Percentiles rank a stretch among this genome's conserved stretches.
phyloP scores from a whole-genome alignment of 1,140 invertebrate genomes.

The Hyles euphorbiae region DNA sequence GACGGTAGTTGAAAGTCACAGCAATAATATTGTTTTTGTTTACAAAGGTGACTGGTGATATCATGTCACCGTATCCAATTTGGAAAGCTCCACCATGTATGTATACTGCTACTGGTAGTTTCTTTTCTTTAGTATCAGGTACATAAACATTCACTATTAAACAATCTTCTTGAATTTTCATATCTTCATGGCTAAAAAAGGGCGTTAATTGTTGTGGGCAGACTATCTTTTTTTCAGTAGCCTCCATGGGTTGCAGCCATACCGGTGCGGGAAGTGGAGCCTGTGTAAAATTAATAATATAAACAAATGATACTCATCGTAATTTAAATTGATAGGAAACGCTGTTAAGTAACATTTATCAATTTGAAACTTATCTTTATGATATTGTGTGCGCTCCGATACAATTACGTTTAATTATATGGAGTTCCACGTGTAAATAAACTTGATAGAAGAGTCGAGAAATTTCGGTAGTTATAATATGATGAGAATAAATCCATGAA shows the following conservation, averaged over 20 bases:
- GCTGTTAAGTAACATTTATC: too few species aligned
- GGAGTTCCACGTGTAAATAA: too few species aligned
- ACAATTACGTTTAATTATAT: too few species aligned
- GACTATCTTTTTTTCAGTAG: constrained; percentile 28
- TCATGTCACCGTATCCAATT: constrained; percentile 23
- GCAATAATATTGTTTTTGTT: constrained; percentile 17
- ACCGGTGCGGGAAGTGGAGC: constrained; percentile 35
- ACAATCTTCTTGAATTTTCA: constrained; percentile 33
- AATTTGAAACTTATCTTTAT: too few species aligned
- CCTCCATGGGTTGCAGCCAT: constrained; percentile 40
- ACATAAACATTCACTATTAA: constrained; percentile 31
- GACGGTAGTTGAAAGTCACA: constrained; percentile 30
- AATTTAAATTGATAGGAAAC: too few species aligned
- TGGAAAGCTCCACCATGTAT: constrained; percentile 43
- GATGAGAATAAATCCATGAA: too few species aligned
- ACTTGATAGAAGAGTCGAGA: too few species aligned
- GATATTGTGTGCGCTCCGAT: too few species aligned
- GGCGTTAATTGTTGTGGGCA: constrained; percentile 31
- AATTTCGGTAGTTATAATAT: too few species aligned
- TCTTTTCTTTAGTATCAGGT: constrained; percentile 33
- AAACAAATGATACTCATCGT: too few species aligned
- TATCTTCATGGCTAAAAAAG: neutral
- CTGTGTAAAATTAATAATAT: constrained; percentile 14
- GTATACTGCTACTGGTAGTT: constrained; percentile 42
- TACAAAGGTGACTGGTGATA: constrained; percentile 1